Conservation (phyloP, 2,888 invertebrate genomes). For the Diarsia mendica region DNA sequence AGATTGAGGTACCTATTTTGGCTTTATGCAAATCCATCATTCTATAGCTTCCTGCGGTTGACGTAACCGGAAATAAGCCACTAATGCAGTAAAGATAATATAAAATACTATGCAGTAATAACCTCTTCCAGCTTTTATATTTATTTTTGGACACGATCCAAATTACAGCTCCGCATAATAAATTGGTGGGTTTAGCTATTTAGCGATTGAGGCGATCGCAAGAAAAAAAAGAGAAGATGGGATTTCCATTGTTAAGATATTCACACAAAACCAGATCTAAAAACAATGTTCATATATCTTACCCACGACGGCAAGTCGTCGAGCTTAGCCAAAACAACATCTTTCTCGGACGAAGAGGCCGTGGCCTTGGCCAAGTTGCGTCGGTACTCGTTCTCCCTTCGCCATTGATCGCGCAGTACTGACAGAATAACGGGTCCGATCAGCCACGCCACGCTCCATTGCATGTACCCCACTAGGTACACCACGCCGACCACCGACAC, state of each 20-base stretch:
- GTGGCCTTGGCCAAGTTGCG: conserved; percentile 94
- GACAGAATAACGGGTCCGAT: conserved; percentile 94
- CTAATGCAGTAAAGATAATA: conserved; percentile 10
- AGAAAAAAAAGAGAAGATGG: background rate
- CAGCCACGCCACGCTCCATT: conserved; percentile 97
- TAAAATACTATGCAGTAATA: conserved; percentile 2
- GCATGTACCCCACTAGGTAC: conserved; percentile 95
- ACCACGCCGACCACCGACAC: conserved; percentile 93
- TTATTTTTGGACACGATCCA: conserved; percentile 25
- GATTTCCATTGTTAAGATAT: background rate
- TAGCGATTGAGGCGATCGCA: background rate
- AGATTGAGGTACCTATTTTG: background rate
- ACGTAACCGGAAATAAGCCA: conserved; percentile 14
- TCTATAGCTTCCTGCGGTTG: conserved; percentile 26
- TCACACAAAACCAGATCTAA: conserved; percentile 6
- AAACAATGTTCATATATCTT: conserved; percentile 71
- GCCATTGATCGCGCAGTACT: conserved; percentile 95
- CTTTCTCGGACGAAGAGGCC: conserved; percentile 95
- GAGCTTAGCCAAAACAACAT: conserved; percentile 95
- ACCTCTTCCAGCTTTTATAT: background rate
- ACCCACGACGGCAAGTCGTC: conserved; percentile 99
- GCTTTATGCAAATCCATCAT: conserved; percentile 16
- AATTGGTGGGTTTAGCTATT: background rate
- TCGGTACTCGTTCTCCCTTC: conserved; percentile 93
- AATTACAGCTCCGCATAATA: conserved; percentile 5